Evolutionary conservation across 2,888 invertebrate species (phyloP).

Genomic region (Zygothrica quintamaculata): DNA sequence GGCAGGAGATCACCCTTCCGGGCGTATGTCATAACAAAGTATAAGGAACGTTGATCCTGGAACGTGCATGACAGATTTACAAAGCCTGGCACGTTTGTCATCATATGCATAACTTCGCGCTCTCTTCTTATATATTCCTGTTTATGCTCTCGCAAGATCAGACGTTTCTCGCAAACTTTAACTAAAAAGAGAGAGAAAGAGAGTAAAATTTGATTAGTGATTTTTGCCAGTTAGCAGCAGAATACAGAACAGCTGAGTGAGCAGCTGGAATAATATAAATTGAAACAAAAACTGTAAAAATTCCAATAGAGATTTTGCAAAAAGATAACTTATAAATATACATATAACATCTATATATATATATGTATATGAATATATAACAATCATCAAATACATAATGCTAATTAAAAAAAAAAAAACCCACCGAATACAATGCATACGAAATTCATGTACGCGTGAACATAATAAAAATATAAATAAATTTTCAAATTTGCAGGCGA

Average conservation of each 20-base stretch:
- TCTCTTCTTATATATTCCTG: constrained; percentile 96
- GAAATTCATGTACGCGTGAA: constrained; percentile 39
- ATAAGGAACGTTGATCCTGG: constrained; percentile 95
- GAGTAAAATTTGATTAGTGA: constrained; percentile 28
- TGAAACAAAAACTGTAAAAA: constrained; percentile 49
- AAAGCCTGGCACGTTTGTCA: constrained; percentile 94
- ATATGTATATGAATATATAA: not conserved
- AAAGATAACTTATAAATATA: constrained; percentile 13
- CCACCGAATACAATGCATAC: not conserved
- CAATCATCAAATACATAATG: constrained; percentile 32
- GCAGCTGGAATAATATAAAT: constrained; percentile 29
- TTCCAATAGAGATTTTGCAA: constrained; percentile 36
- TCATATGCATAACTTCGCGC: constrained; percentile 95
- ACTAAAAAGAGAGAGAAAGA: constrained; percentile 85
- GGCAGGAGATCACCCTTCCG: constrained; percentile 97
- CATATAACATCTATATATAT: constrained; percentile 2
- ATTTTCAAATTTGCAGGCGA: constrained; percentile 24
- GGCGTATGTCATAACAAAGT: constrained; percentile 97
- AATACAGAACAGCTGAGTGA: constrained; percentile 39
- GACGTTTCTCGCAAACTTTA: constrained; percentile 98
- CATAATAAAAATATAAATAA: constrained; percentile 33
- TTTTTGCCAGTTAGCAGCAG: constrained; percentile 4
- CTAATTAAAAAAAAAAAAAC: constrained; percentile 36
- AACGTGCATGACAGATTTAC: constrained; percentile 98
- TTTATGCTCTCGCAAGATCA: constrained; percentile 97